Base-by-base conservation (phyloP, 2,888 invertebrate species). In the Xylota sylvarum region DNA sequence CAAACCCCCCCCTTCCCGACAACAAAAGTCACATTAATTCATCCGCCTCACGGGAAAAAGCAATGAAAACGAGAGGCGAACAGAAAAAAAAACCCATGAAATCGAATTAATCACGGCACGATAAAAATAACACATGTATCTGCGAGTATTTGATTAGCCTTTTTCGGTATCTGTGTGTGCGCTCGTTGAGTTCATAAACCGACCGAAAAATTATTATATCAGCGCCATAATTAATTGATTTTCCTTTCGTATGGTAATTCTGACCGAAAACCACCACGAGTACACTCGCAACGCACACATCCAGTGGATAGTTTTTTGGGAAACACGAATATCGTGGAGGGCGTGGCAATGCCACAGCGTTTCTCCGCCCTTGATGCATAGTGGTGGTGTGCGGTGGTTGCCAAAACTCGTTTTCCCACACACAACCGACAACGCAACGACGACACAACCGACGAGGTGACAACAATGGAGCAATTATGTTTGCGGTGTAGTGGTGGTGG, bases 221-320 rank as follows among this genome's bases (percentile, higher is more conserved):
- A 70, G 64, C 79, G 64, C 79, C 72, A 65, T 72, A 79, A 70
- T 70, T 79, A 79, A 79, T 79, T 79, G 79, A 62, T 79, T 72
- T 64, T 79, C 62, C 5, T 58, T 79, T 79, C 9, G 64, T 55
- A 72, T 62, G 70, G 64, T 72, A 72, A 72, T 56, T 79, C 55
- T 9, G 72, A 7, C 46, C 32, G 19, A 50, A 23, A 62, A 74
- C 48, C 67, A 0, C 37, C 52, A 35, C 35, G n/a, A 23, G n/a
- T 65, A 40, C 65, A 58, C 48, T 30, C 48, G 43, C 19, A 5
- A 46, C 32, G 10, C 6, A 19, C 6, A 23, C 5, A 7, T n/a
- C 1, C 12, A 4, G 35, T 4, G 6, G 27, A 9, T 40, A 46
- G 46, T 56, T 76, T 56, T 76, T 76, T 65, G n/a, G 10, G 14